These are phyloP conservation scores for Mustela lutreola DNA, from an alignment of 2,113 vertebrate species.

Conservation along the genomic window DNA sequence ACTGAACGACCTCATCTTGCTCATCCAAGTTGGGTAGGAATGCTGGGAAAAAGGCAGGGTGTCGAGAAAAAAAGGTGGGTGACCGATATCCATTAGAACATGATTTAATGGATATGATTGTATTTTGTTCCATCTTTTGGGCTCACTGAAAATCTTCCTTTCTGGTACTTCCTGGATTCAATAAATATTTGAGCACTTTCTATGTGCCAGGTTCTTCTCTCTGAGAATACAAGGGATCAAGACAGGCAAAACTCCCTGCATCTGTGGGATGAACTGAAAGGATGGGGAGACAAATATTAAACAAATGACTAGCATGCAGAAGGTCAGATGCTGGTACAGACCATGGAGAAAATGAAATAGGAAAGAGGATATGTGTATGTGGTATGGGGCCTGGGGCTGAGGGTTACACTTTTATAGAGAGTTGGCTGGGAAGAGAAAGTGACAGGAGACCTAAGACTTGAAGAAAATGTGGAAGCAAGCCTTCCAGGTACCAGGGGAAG, in stretches of 20 bases:
- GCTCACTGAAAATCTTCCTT: neutral
- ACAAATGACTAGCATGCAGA: neutral
- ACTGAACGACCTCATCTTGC: neutral
- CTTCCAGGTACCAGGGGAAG: neutral
- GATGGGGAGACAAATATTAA: neutral
- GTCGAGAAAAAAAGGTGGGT: neutral
- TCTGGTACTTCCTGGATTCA: neutral
- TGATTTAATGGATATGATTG: neutral
- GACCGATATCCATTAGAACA: neutral
- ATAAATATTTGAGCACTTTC: neutral
- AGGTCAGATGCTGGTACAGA: neutral
- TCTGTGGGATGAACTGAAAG: neutral
- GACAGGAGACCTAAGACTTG: neutral
- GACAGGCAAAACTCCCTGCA: neutral
- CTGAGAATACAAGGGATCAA: neutral
- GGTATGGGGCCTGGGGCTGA: neutral
- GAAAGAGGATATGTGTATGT: no score
- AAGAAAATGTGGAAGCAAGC: neutral
- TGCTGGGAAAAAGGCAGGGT: neutral
- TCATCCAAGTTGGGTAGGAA: neutral
- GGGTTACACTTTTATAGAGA: neutral
- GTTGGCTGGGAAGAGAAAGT: neutral
- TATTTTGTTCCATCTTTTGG: neutral
- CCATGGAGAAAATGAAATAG: neutral
- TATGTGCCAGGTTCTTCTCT: neutral